These are phyloP conservation scores for Stenolophus ochropezus DNA, from an alignment of 2,888 invertebrate genomes.

Conservation along the genomic window DNA sequence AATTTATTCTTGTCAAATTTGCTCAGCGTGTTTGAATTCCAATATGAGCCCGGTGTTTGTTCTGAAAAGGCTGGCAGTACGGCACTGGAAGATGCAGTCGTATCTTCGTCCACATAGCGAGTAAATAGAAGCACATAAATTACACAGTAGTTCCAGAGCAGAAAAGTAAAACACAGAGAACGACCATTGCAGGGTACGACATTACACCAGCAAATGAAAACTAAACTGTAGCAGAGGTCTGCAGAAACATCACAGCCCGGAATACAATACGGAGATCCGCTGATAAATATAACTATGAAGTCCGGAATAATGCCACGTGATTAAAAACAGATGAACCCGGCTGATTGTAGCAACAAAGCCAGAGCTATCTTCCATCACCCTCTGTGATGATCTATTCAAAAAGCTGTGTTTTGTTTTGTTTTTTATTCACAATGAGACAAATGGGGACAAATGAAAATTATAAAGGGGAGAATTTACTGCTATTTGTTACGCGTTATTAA, in stretches of 20 bases:
- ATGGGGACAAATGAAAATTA: constrained; percentile 43
- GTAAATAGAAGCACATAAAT: constrained; percentile 53
- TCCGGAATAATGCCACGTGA: constrained; percentile 54
- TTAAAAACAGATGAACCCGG: constrained; percentile 56
- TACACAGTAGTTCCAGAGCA: constrained; percentile 50
- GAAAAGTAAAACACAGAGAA: constrained; percentile 43
- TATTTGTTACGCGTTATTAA: constrained; percentile 27
- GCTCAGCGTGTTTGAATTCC: not conserved
- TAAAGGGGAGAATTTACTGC: constrained; percentile 34
- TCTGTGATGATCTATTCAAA: constrained; percentile 56
- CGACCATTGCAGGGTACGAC: not conserved
- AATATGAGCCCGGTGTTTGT: not conserved
- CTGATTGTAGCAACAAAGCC: constrained; percentile 51
- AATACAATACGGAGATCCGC: constrained; percentile 44
- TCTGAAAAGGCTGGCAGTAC: not conserved
- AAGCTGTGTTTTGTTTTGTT: constrained; percentile 34
- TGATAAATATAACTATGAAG: constrained; percentile 59
- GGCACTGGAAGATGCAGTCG: constrained; percentile 31
- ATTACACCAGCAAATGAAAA: constrained; percentile 16
- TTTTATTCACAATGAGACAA: constrained; percentile 50
- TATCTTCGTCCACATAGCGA: constrained; percentile 9
- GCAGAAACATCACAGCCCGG: constrained; percentile 6
- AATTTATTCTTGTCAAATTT: not conserved
- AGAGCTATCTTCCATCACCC: not conserved
- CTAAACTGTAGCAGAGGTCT: not conserved